These are phyloP conservation scores for Mormyrus proboscirostris DNA, from an alignment of 2,797 vertebrate genomes.

Conservation along the genomic window DNA sequence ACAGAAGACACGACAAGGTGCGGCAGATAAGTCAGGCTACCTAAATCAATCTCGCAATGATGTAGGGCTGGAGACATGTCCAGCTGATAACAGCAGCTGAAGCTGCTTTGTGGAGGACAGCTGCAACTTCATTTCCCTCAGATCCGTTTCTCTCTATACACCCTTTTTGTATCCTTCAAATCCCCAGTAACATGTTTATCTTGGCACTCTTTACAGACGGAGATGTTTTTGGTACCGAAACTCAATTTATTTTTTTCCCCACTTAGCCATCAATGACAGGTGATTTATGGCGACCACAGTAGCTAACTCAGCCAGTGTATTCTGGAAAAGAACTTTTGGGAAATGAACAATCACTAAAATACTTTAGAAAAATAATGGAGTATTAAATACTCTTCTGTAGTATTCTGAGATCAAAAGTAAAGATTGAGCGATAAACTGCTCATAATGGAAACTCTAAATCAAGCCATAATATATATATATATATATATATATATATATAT, in stretches of 20 bases:
- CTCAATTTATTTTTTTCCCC: constrained; percentile 37
- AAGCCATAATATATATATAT: neutral
- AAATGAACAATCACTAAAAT: constrained; percentile 11
- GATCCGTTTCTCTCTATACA: neutral
- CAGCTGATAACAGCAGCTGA: constrained; percentile 48
- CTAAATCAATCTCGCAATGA: constrained; percentile 51
- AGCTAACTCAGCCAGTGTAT: constrained; percentile 30
- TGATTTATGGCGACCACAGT: constrained; percentile 41
- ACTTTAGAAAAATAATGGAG: constrained; percentile 21
- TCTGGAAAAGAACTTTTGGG: constrained; percentile 21
- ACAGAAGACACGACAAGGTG: constrained; percentile 50
- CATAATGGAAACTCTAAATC: neutral
- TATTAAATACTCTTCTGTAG: neutral
- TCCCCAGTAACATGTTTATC: constrained; percentile 38
- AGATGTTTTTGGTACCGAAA: constrained; percentile 41
- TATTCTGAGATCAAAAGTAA: neutral
- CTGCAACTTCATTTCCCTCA: neutral
- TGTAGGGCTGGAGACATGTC: constrained; percentile 44
- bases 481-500: neutral
- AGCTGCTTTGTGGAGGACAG: constrained; percentile 15
- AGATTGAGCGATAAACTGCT: neutral
- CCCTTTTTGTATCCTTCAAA: neutral
- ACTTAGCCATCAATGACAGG: constrained; percentile 40
- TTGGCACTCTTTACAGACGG: constrained; percentile 33
- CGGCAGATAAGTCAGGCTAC: constrained; percentile 38